Conservation (phyloP, 35 echinoderm and acorn worm species). For the Ophiothrix spiculata region DNA sequence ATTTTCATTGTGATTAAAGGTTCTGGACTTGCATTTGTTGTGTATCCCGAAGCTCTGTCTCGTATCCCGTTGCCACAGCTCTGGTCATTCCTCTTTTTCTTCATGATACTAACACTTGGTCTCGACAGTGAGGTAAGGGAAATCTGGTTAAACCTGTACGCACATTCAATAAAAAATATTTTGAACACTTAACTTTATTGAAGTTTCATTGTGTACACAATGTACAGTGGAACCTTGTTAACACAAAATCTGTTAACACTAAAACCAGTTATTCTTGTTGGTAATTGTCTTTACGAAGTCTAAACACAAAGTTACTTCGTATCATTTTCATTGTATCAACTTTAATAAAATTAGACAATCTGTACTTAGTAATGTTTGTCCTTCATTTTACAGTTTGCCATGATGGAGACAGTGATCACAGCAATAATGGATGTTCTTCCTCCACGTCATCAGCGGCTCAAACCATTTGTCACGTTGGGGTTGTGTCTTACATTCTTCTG, state of each 20-base stretch:
- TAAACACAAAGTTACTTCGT: too few relatives aligned
- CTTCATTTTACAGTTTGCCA: constrained; percentile 67
- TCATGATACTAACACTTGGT: constrained; percentile 84
- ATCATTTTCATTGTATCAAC: too few relatives aligned
- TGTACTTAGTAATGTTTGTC: too few relatives aligned
- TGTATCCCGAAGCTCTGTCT: constrained; percentile 68
- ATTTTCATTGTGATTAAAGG: constrained; percentile 25
- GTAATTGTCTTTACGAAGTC: too few relatives aligned
- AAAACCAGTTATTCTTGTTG: too few relatives aligned
- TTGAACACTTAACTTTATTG: too few relatives aligned
- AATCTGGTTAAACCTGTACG: neutral
- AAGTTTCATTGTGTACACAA: too few relatives aligned
- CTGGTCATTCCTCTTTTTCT: constrained; percentile 87
- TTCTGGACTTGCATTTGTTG: constrained; percentile 68
- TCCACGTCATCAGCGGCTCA: constrained; percentile 40
- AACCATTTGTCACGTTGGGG: constrained; percentile 48
- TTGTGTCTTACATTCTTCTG: constrained; percentile 43
- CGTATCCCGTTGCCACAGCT: constrained; percentile 66
- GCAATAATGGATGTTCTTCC: constrained; percentile 69
- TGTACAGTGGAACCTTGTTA: too few relatives aligned
- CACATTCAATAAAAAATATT: neutral
- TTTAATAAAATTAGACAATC: too few relatives aligned
- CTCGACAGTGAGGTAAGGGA: constrained; percentile 72
- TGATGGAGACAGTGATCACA: constrained; percentile 80
- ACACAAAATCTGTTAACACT: too few relatives aligned